phyloP scores from a whole-genome alignment of 2,888 invertebrate genomes.

The Antitype chi region DNA sequence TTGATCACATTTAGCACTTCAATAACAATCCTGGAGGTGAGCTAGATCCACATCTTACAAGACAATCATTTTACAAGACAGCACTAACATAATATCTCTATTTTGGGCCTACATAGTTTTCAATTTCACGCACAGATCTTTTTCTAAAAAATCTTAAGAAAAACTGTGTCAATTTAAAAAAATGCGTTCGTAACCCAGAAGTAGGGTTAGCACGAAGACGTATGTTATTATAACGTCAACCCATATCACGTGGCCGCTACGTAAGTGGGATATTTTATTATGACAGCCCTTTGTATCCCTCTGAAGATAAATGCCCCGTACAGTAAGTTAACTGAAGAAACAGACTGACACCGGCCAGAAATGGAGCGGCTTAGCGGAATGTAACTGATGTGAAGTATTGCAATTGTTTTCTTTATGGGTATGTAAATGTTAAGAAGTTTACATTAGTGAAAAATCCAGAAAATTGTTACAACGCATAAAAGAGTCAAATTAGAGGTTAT shows the following conservation, averaged over 20 bases:
- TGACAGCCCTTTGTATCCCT: slow-evolving; percentile 69
- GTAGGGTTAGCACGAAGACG: slow-evolving; percentile 65
- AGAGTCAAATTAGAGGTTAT: neutral
- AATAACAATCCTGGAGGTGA: neutral
- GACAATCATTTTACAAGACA: neutral
- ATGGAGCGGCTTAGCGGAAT: slow-evolving; percentile 25
- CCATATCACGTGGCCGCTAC: slow-evolving; percentile 71
- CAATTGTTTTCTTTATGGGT: slow-evolving; percentile 17
- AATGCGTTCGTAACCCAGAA: slow-evolving; percentile 58
- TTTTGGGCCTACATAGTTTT: too few relatives aligned
- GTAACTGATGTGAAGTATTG: slow-evolving; percentile 23
- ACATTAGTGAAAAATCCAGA: neutral
- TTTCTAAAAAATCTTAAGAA: slow-evolving; percentile 24
- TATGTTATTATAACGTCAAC: slow-evolving; percentile 75
- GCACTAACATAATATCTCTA: neutral
- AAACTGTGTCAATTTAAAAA: slow-evolving; percentile 46
- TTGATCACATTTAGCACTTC: too few relatives aligned
- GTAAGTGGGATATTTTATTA: slow-evolving; percentile 74
- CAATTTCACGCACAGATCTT: neutral
- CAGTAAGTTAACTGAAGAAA: slow-evolving; percentile 60
- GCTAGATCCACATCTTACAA: neutral
- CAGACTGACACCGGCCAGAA: slow-evolving; percentile 46
- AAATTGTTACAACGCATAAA: neutral
- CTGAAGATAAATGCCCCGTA: slow-evolving; percentile 60
- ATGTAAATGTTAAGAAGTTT: neutral